These are phyloP conservation scores for Mimumesa dahlbomi DNA, from an alignment of 2,888 invertebrate species.

Conservation along the genomic window DNA sequence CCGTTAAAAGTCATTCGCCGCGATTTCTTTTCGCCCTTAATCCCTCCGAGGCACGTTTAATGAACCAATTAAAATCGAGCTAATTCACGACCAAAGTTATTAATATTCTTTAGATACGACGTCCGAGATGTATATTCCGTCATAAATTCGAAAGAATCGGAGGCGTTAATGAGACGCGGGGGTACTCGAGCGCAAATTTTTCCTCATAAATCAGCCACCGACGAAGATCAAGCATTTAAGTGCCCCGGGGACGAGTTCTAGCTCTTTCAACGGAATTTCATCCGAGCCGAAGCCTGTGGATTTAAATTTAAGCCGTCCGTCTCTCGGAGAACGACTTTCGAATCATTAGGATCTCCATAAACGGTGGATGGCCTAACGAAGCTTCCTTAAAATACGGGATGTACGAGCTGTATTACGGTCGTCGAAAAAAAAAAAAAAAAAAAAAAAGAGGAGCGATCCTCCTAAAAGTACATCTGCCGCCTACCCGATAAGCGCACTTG, in stretches of 20 bases:
- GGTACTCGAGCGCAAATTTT: background rate
- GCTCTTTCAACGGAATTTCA: constrained; percentile 2
- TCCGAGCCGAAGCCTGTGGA: constrained; percentile 28
- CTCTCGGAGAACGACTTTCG: constrained; percentile 53
- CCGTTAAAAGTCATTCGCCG: too few species aligned
- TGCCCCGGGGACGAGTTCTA: constrained; percentile 7
- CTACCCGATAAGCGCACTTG: constrained; percentile 74
- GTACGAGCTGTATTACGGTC: constrained; percentile 49
- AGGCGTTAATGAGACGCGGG: background rate
- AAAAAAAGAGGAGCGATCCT: constrained; percentile 36
- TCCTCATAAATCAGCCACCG: background rate
- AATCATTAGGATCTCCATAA: constrained; percentile 66
- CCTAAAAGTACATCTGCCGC: constrained; percentile 72
- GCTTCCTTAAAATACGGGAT: constrained; percentile 65
- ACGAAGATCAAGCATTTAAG: constrained; percentile 16
- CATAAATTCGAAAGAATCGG: constrained; percentile 7
- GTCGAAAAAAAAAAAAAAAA: background rate
- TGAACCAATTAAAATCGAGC: too few species aligned
- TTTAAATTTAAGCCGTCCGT: constrained; percentile 62
- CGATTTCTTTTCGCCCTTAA: too few species aligned
- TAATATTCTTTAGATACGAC: too few species aligned
- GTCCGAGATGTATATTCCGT: too few species aligned
- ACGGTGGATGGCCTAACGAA: constrained; percentile 63
- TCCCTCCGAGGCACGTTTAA: too few species aligned
- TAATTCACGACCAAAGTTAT: too few species aligned